Percentiles rank a stretch among this genome's conserved stretches.
These are phyloP conservation scores for Leptestheria dahalacensis DNA, from an alignment of 1,140 invertebrate species.

Conservation along the genomic window DNA sequence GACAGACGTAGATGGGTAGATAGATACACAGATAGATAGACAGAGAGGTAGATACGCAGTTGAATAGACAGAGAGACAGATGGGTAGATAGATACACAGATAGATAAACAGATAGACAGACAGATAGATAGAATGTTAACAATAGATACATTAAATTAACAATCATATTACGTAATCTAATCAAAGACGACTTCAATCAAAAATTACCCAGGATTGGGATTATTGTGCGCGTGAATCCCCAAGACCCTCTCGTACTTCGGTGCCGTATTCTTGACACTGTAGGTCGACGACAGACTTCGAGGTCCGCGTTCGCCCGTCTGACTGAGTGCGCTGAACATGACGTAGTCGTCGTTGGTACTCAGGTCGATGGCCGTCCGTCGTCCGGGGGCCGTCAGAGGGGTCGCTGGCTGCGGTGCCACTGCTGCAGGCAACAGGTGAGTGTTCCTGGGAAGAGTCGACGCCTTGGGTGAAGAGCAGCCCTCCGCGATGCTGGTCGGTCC, in stretches of 20 bases:
- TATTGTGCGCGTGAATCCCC: neutral
- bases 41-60: no score
- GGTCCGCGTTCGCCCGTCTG: conserved; percentile 9
- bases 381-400: conserved; percentile 18
- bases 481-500: neutral
- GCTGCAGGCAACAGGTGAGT: conserved; percentile 37
- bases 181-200: no score
- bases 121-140: no score
- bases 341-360: conserved; percentile 29
- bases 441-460: conserved; percentile 52
- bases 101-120: no score
- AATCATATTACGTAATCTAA: no score
- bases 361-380: conserved; percentile 24
- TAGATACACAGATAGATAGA: no score
- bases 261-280: neutral
- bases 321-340: conserved; percentile 26
- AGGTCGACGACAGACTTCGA: neutral
- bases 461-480: conserved; percentile 21
- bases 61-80: no score
- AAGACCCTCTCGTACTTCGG: conserved; percentile 6
- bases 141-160: no score
- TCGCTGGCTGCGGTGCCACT: conserved; percentile 23
- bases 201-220: conserved; percentile 21
- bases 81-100: no score
- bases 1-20: no score